Conservation (phyloP, 2,113 vertebrate species). For the Micronycteris hirsuta region DNA sequence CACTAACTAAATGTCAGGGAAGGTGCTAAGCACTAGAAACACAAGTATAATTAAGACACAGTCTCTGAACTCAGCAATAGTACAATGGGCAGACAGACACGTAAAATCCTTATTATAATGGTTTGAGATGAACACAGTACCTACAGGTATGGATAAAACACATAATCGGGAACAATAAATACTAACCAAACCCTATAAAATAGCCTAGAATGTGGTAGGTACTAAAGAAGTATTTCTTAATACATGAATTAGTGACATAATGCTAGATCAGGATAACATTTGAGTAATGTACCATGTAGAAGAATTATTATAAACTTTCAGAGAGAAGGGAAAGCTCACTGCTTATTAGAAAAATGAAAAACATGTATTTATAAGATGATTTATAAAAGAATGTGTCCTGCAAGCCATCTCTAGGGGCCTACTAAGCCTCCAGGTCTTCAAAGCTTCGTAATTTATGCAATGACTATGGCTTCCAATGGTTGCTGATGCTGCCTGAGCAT, state of each 20-base stretch:
- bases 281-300: not conserved
- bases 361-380: not conserved
- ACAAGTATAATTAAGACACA: slow-evolving; percentile 33
- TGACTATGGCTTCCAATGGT: not conserved
- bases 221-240: slow-evolving; percentile 16
- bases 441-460: not conserved
- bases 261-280: not conserved
- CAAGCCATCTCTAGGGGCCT: not conserved
- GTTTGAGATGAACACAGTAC: not conserved
- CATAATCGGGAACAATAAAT: slow-evolving; percentile 18
- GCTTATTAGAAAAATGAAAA: not conserved
- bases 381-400: not conserved
- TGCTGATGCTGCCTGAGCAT: not conserved
- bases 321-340: not conserved
- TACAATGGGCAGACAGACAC: not conserved
- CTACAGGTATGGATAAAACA: not conserved
- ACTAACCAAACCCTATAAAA: not conserved
- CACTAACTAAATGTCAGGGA: not conserved
- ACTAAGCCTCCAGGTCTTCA: not conserved
- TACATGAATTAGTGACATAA: not conserved
- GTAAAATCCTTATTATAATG: not conserved
- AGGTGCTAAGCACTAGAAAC: not conserved
- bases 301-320: not conserved
- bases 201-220: not conserved
- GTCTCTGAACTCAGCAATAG: not conserved